A percentile compares a stretch with the other conserved stretches of the same genome.
Evolutionary conservation across 2,888 invertebrate genomes (phyloP).

Genomic region (Monochamus alternatus): DNA sequence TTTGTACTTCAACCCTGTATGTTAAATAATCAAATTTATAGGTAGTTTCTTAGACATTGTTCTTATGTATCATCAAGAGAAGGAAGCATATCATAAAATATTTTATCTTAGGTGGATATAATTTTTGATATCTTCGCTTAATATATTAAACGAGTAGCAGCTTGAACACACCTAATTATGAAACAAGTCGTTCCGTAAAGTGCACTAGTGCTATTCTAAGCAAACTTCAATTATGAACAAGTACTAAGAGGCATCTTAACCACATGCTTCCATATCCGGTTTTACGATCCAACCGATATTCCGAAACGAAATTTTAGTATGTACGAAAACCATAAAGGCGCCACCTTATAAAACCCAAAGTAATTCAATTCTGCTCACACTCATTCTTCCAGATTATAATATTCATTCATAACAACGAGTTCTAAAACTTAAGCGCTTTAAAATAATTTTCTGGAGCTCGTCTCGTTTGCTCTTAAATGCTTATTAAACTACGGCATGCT

Average conservation of each 20-base stretch:
- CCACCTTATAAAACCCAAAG: slow-evolving; percentile 44
- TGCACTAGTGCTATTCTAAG: not conserved
- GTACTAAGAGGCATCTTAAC: slow-evolving; percentile 8
- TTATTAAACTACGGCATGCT: slow-evolving; percentile 52
- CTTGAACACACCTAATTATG: not conserved
- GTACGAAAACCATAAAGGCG: slow-evolving; percentile 37
- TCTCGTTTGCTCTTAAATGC: slow-evolving; percentile 53
- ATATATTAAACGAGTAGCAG: no score
- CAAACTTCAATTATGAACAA: slow-evolving; percentile 15
- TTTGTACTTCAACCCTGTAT: no score
- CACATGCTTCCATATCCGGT: slow-evolving; percentile 7
- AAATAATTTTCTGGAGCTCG: slow-evolving; percentile 55
- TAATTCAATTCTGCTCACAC: slow-evolving; percentile 47
- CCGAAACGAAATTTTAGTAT: slow-evolving; percentile 40
- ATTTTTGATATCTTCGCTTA: no score
- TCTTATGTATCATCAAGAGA: no score
- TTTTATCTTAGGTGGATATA: no score
- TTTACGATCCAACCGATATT: slow-evolving; percentile 27
- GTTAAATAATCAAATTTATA: no score
- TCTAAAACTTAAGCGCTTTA: slow-evolving; percentile 51
- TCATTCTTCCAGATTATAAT: slow-evolving; percentile 45
- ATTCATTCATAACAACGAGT: slow-evolving; percentile 46
- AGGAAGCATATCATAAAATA: no score
- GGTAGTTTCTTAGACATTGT: no score
- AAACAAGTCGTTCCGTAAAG: not conserved